Evolutionary conservation across 1,140 invertebrate genomes (phyloP).

Genomic region (Trichomalopsis sarcophagae): DNA sequence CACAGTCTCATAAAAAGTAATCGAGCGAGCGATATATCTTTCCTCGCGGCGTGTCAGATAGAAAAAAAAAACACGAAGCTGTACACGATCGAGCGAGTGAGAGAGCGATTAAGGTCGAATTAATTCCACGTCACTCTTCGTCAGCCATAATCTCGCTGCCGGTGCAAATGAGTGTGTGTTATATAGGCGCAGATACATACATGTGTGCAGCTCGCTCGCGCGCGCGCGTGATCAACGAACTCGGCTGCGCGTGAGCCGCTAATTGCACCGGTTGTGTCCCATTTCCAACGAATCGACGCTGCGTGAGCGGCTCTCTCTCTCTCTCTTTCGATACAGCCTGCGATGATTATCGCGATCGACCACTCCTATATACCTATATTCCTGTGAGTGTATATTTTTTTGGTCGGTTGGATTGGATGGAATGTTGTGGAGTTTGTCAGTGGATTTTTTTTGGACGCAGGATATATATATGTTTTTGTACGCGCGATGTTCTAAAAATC

Average conservation of each 20-base stretch:
- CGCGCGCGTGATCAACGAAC: slow-evolving; percentile 19
- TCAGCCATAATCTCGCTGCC: slow-evolving; percentile 23
- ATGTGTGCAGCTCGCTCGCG: neutral
- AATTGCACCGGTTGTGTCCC: slow-evolving; percentile 37
- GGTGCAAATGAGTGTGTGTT: slow-evolving; percentile 37
- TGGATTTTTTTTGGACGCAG: neutral
- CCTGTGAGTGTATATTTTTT: neutral
- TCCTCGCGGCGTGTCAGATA: neutral
- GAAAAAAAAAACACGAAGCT: neutral
- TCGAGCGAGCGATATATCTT: neutral
- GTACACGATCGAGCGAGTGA: neutral
- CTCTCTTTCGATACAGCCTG: neutral
- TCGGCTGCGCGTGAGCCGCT: slow-evolving; percentile 25
- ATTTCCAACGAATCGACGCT: slow-evolving; percentile 32
- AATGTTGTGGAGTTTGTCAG: neutral
- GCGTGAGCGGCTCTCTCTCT: neutral
- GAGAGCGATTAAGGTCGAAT: slow-evolving; percentile 45
- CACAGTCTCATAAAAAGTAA: neutral
- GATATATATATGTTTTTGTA: too few species aligned
- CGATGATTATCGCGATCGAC: slow-evolving; percentile 8
- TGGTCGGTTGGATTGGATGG: neutral
- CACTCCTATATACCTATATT: neutral
- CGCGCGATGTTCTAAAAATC: too few species aligned
- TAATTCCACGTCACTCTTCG: slow-evolving; percentile 37
- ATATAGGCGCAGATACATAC: neutral